Evolutionary conservation across 2,888 invertebrate species (phyloP).

Genomic region (Limulus polyphemus): DNA sequence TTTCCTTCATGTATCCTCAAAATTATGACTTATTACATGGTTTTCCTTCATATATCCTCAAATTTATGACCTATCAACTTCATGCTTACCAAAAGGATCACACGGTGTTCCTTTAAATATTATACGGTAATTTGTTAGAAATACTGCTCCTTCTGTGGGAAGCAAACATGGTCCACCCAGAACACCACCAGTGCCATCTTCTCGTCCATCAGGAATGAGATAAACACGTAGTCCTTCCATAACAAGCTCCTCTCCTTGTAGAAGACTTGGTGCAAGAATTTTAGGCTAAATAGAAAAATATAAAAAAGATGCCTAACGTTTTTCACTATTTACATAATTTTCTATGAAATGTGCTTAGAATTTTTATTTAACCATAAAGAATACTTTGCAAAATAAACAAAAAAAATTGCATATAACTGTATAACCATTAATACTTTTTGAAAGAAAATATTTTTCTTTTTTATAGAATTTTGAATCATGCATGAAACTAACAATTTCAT

Average conservation of each 20-base stretch:
- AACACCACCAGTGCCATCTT: constrained; percentile 51
- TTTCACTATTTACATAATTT: too few relatives aligned
- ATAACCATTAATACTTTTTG: too few relatives aligned
- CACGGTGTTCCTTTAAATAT: constrained; percentile 91
- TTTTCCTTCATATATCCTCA: too few relatives aligned
- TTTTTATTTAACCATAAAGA: not conserved
- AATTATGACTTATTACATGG: too few relatives aligned
- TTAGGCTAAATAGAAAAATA: constrained; percentile 51
- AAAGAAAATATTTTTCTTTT: too few relatives aligned
- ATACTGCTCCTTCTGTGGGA: constrained; percentile 93
- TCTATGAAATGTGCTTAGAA: too few relatives aligned
- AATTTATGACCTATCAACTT: too few relatives aligned
- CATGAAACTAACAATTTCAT: too few relatives aligned
- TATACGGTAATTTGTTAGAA: constrained; percentile 90
- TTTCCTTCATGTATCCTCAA: too few relatives aligned
- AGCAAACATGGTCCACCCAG: constrained; percentile 54
- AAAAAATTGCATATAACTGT: not conserved
- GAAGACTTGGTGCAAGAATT: constrained; percentile 73
- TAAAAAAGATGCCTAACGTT: too few relatives aligned
- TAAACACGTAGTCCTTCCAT: constrained; percentile 79
- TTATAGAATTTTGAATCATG: too few relatives aligned
- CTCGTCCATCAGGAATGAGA: constrained; percentile 77
- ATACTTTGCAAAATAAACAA: not conserved
- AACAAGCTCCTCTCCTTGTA: constrained; percentile 75
- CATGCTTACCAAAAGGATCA: too few relatives aligned